Percentiles rank a stretch among this genome's conserved stretches.
Conservation (phyloP, 2,113 vertebrate species). For the Suncus etruscus region DNA sequence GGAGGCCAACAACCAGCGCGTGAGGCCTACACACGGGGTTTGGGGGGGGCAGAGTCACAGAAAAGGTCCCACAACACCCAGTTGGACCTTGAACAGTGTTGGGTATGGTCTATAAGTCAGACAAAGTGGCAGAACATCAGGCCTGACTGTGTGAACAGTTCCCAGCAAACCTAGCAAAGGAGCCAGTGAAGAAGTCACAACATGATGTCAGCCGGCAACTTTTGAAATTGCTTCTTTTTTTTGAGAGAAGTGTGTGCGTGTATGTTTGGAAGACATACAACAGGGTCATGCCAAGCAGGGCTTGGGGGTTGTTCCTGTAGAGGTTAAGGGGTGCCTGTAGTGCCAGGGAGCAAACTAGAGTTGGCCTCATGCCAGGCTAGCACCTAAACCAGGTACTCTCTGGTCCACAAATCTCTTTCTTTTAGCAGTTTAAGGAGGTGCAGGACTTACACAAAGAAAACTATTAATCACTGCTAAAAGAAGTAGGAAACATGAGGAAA, state of each 20-base stretch:
- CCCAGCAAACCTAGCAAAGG: neutral
- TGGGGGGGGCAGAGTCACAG: neutral
- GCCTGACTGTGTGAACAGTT: neutral
- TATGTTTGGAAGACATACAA: too few species aligned
- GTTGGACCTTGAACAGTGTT: neutral
- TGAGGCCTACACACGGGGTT: neutral
- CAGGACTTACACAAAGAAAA: too few species aligned
- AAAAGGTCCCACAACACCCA: neutral
- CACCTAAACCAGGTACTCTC: too few species aligned
- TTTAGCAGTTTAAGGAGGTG: too few species aligned
- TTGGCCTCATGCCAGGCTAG: too few species aligned
- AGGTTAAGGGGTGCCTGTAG: too few species aligned
- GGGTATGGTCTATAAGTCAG: neutral
- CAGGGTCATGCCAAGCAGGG: too few species aligned
- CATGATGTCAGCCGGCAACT: constrained; percentile 12
- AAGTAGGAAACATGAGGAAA: too few species aligned
- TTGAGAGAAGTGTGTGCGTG: neutral
- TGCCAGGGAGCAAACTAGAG: too few species aligned
- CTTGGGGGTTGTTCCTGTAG: too few species aligned
- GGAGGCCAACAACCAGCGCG: neutral
- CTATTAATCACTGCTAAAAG: too few species aligned
- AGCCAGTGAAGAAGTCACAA: neutral
- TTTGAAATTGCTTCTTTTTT: neutral
- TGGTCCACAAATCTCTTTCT: too few species aligned
- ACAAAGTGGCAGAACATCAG: neutral